Evolutionary conservation across 2,888 invertebrate genomes (phyloP), one percentile per base, ranked within the genome.

Genomic region (Apomyelois bistriatella): DNA sequence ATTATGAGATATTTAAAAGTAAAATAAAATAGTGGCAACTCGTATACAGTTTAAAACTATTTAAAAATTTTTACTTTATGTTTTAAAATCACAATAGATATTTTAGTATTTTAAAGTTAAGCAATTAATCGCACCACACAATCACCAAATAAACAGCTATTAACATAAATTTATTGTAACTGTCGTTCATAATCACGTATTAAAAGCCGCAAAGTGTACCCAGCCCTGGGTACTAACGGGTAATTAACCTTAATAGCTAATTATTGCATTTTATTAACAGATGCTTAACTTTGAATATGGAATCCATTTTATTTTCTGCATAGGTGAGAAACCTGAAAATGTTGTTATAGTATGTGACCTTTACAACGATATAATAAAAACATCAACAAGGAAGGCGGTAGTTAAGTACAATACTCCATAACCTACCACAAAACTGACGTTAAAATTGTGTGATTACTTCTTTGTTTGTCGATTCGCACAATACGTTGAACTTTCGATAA

Each of bases 361-460:
- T 36, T 49, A 52, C 51, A 48, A 55, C 46, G 49, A 41, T 53
- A 52, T 41, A 56, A 59, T 64, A 62, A 68, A 52, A 52, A 43
- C 28, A 64, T 62, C 47, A 58, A 71, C 66, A 64, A 75, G 84
- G 85, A 87, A 85, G 76, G 70, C 74, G 65, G 70, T 62, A 73
- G 76, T 78, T 78, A 72, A 64, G 70, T 68, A 76, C 76, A 79
- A 80, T 85, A 82, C 70, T 68, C 76, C 76, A 79, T 80, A 85
- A 82, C 82, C 84, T 86, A 82, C 82, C 83, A 72, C 85, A 83
- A 87, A 84, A 79, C 72, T 82, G 82, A 80, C 77, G 82, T 82
- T 77, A 81, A 72, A 73, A 69, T 66, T 60, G 59, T 58, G 58
- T 74, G 75, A 84, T 83, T 83, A 82, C 85, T 86, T 82, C 85